Evolutionary conservation across 2,797 vertebrate species (phyloP).

Genomic region (Danio choprae): DNA sequence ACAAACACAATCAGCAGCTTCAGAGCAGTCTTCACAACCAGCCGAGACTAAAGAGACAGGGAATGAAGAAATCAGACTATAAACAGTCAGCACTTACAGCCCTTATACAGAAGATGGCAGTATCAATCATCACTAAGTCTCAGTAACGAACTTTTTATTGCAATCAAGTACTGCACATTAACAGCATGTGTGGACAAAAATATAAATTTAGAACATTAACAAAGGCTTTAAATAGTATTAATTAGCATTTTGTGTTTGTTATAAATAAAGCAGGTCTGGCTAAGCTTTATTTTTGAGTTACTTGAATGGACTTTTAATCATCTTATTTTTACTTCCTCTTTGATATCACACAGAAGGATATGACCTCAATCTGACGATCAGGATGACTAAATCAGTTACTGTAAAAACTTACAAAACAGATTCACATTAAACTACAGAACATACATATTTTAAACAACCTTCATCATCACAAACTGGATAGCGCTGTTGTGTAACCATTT

Average conservation of each 20-base stretch:
- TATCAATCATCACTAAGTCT: conserved; percentile 4
- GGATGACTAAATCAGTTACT: not conserved
- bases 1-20: conserved; percentile 97
- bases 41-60: conserved; percentile 82
- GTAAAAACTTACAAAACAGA: not conserved
- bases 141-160: not conserved
- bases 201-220: not conserved
- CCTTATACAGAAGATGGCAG: conserved; percentile 63
- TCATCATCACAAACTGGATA: no score
- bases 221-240: not conserved
- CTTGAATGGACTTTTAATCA: conserved; percentile 16
- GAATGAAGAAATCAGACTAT: not conserved
- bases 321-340: conserved; percentile 44
- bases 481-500: not conserved
- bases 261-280: not conserved
- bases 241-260: not conserved
- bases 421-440: not conserved
- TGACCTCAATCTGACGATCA: not conserved
- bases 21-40: conserved; percentile 93
- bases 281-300: not conserved
- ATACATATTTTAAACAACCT: not conserved
- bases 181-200: not conserved
- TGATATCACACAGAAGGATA: not conserved
- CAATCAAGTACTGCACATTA: not conserved
- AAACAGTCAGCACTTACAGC: not conserved